Evolutionary conservation across 2,888 invertebrate genomes (phyloP), one percentile per base, ranked within the genome.

Genomic region (Temnothorax unifasciatus): DNA sequence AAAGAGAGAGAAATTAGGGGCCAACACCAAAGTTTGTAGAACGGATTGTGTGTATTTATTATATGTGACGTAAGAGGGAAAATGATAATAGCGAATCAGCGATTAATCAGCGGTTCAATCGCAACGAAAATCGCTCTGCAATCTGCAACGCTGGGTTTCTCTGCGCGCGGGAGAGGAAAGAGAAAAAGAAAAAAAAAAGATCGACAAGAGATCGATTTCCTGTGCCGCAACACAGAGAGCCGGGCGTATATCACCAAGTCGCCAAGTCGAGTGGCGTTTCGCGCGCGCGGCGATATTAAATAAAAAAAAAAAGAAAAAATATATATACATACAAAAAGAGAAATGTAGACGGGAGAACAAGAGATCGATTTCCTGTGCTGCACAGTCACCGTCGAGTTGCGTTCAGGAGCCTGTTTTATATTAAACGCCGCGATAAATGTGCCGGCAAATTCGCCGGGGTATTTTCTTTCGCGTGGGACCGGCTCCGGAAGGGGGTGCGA

Each of bases 381-480:
- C 85, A 88, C 89, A 88, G 82, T 73, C 79, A 85, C 69, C 76
- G 59, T 84, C 81, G 73, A 61, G 69, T 84, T 79, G 77, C 81
- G 29, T 83, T 50, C 75, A 25, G 71, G 47, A 59, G 59, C 79
- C 44, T 44, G 79, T 71, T 79, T 79, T 38, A 6, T 79, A 47
- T 71, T 38, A 71, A 59, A 69, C 34, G 47, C 3, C 41, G 64
- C 41, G 47, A 41, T 34, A 66, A 66, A 77, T 54, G 54, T 4
- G 54, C 52, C 18, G 13, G n/a, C 41, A 41, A 57, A 69, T 79
- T 76, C 38, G 34, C 50, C 25, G 29, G 41, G 25, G 5, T 41
- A 29, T 77, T 54, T n/a, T 69, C 21, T 34, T 44, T 44, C 9
- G 11, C 29, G 5, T 41, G n/a, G 8, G 18, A 74, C 15, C 44